Base-by-base conservation (phyloP, 2,797 vertebrate genomes). In the Aratinga solstitialis region DNA sequence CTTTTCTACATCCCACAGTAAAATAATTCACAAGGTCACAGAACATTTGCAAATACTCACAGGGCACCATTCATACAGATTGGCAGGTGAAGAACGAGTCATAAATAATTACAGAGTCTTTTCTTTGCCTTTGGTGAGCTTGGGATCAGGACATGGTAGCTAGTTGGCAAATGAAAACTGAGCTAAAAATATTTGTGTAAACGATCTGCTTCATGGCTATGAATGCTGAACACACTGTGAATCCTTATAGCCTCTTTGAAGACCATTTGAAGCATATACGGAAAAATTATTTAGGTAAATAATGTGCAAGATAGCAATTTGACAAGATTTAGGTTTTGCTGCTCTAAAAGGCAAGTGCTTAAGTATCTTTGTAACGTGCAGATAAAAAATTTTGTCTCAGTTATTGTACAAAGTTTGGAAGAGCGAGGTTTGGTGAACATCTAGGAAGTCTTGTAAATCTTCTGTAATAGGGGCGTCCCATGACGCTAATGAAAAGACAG, bases 121-220 rank as follows among this genome's bases (percentile, higher is more conserved):
- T 87, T 63, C 38, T 93, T 90, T 84, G 78, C 68, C 32, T 85
- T 84, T 11, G 24, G 23, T 82, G 48, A 73, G 47, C 58, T 93
- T 89, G 76, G 54, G 58, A 78, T 50, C 3, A 2, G 45, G 87
- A 62, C 75, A 27, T 20, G 62, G 90, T 68, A 94, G 50, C 48
- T 68, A 74, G 47, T 15, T 92, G 85, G 71, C 77, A 93, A 82
- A 51, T n/a, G 67, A 50, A 90, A 84, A 82, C 45, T 11, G 34
- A 86, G 74, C 83, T 91, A 88, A 93, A 89, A 90, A 80, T 89
- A 88, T 71, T 95, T 94, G 56, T 80, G 43, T 84, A 68, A 87
- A 76, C 1, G 0, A 47, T 77, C 84, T 89, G 36, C 71, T 88
- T 88, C 6, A 1, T 79, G 22, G 18, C 22, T 9, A 5, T 50